Base-by-base conservation (phyloP, 2,888 invertebrate species). In the Steromphala cineraria region DNA sequence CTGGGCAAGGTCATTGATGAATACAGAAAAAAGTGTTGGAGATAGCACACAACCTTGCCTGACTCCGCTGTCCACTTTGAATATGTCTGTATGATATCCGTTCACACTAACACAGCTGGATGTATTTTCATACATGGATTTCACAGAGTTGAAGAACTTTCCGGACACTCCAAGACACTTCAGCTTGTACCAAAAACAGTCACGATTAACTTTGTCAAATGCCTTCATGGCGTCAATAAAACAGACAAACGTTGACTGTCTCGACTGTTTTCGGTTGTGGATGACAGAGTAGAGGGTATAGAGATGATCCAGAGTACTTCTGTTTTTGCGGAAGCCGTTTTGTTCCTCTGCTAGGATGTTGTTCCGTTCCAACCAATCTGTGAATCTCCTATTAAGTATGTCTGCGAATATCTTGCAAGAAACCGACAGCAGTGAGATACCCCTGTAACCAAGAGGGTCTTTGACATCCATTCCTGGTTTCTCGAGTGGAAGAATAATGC, bases 191-290 rank as follows among this genome's bases (percentile, higher is more conserved):
- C 80, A 76, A 52, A 82, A 28, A 31, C 46, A 78, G 40, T 75
- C 56, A 46, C 81, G 78, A 46, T 82, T 56, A 15, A 83, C 77
- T 7, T 55, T 75, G 74, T 82, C 83, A 75, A 76, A 83, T 28
- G 83, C 82, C 46, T 81, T 83, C 17, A 53, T 67, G 21, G 62
- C 67, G 62, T 82, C 82, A 15, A 80, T 67, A 40, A 75, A 81
- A 36, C 75, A 78, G 2, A 56, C 74, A 76, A 82, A 82, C 15
- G 81, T 83, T 8, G 74, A 53, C 21, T 55, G 40, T 0, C 24
- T 52, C 13, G 24, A 13, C n/a, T 28, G n/a, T 28, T 76, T 56
- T 21, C 80, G 71, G 52, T 77, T 81, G 2, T 80, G 74, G 10
- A 83, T 56, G 13, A 83, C 36, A n/a, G 79, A 71, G 24, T 52